These are phyloP conservation scores for Neosilurus hyrtlii DNA, from an alignment of 2,797 vertebrate species.

Conservation along the genomic window DNA sequence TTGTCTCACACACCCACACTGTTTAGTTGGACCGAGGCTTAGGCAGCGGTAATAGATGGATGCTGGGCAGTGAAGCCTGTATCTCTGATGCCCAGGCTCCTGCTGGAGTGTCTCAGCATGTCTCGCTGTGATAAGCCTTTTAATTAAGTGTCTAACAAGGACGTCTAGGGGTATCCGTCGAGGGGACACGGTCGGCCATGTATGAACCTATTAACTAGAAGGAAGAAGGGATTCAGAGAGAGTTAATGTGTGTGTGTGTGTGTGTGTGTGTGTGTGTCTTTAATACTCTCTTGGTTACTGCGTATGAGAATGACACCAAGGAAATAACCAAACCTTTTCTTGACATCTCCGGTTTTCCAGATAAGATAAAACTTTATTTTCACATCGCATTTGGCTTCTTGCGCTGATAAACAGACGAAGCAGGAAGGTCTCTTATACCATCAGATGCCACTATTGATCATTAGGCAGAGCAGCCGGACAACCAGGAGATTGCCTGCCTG, in stretches of 20 bases:
- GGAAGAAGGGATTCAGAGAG: conserved; percentile 38
- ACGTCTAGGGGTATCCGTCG: conserved; percentile 53
- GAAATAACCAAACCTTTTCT: background rate
- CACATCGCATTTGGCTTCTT: conserved; percentile 56
- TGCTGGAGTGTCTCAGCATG: conserved; percentile 59
- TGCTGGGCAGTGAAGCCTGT: conserved; percentile 46
- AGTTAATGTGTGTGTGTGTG: conserved; percentile 15
- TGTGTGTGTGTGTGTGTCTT: background rate
- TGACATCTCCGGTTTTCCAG: conserved; percentile 16
- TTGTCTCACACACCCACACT: conserved; percentile 36
- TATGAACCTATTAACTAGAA: conserved; percentile 49
- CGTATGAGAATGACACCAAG: conserved; percentile 26
- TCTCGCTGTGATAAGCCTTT: conserved; percentile 65
- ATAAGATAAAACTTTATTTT: conserved; percentile 53
- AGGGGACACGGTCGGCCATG: conserved; percentile 56
- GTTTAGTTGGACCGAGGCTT: conserved; percentile 45
- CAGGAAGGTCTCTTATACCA: conserved; percentile 65
- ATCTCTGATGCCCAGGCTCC: conserved; percentile 63
- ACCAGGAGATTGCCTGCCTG: conserved; percentile 63
- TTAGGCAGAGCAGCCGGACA: conserved; percentile 70
- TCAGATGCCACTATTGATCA: conserved; percentile 71
- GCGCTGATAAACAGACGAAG: conserved; percentile 67
- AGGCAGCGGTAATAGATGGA: conserved; percentile 51
- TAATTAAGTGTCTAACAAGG: conserved; percentile 67
- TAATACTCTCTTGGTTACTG: conserved; percentile 19